Percentiles rank a stretch among this genome's conserved stretches.
These are phyloP conservation scores for Cephus pygmeus DNA, from an alignment of 2,888 invertebrate genomes.

Conservation along the genomic window DNA sequence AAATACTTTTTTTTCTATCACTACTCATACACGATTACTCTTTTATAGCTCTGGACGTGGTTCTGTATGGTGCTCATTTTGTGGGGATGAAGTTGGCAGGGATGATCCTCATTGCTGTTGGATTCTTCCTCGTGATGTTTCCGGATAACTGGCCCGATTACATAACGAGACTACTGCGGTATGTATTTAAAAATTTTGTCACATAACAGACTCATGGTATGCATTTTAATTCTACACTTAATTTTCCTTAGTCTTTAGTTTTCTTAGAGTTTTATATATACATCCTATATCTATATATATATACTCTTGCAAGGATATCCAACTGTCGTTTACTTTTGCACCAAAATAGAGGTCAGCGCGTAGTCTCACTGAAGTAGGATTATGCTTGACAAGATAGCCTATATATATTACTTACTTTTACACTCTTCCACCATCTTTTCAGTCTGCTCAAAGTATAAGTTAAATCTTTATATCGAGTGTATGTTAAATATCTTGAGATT, in stretches of 20 bases:
- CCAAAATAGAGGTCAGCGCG: slow-evolving; percentile 51
- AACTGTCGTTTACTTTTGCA: slow-evolving; percentile 49
- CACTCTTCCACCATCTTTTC: not conserved
- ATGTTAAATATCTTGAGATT: not conserved
- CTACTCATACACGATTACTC: slow-evolving; percentile 10
- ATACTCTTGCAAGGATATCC: slow-evolving; percentile 44
- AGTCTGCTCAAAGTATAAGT: not conserved
- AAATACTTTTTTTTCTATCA: not conserved
- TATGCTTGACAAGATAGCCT: slow-evolving; percentile 34
- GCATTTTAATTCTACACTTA: slow-evolving; percentile 50
- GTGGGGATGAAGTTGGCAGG: slow-evolving; percentile 97
- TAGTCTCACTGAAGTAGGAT: slow-evolving; percentile 49
- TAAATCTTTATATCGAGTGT: not conserved
- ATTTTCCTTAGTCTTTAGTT: slow-evolving; percentile 49
- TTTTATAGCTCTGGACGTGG: slow-evolving; percentile 83
- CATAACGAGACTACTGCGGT: slow-evolving; percentile 89
- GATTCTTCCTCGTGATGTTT: slow-evolving; percentile 93
- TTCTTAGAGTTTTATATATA: slow-evolving; percentile 28
- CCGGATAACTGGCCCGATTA: slow-evolving; percentile 98
- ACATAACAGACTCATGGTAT: slow-evolving; percentile 42
- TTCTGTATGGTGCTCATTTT: slow-evolving; percentile 86
- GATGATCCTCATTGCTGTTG: slow-evolving; percentile 88
- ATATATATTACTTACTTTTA: slow-evolving; percentile 9
- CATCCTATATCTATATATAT: slow-evolving; percentile 29
- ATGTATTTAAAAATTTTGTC: slow-evolving; percentile 59